Evolutionary conservation across 2,113 vertebrate genomes (phyloP), one percentile per base, ranked within the genome.

Genomic region (Hippocampus zosterae): DNA sequence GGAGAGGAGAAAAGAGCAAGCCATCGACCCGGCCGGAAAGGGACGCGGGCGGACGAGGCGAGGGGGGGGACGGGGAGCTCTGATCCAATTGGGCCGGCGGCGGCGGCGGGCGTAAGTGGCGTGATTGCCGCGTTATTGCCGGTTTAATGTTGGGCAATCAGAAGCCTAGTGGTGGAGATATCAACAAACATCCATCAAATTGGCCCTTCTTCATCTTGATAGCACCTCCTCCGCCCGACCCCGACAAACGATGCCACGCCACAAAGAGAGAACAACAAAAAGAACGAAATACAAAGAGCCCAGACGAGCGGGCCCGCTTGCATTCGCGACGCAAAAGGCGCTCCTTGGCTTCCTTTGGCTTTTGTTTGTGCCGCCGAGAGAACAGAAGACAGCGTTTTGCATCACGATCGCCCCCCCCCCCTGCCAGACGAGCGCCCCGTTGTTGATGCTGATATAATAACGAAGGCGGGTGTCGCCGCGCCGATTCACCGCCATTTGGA

Each of bases 101-200:
- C 93, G 92, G 93, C 94, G 94, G 92, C 94, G 93, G 94, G 95
- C 95, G 96, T 96, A 96, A 97, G 95, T 94, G 94, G 93, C 93
- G 97, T 96, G 97, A 98, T 97, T 97, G 95, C 92, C 91, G 94
- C 94, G 94, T 97, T 99, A 98, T 99, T 98, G 96, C 91, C 93
- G 93, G 96, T 99, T 98, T 99, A 99, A 99, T 97, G 96, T 97
- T 97, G 94, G 95, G 95, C 95, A 98, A 99, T 99, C 97, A 98
- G 86, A 96, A 94, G 95, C 96, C 93, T 94, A 96, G 96, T 97
- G 96, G 95, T 98, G 95, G 98, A 96, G 95, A 95, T 98, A 96
- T 98, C 97, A 99, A 99, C 97, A 99, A 97, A 98, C 95, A 97
- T 94, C 94, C 84, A 96, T 95, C 93, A 97, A 95, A 97, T 95